Evolutionary conservation across 1,140 invertebrate genomes (phyloP).

Genomic region (Nasonia giraulti): DNA sequence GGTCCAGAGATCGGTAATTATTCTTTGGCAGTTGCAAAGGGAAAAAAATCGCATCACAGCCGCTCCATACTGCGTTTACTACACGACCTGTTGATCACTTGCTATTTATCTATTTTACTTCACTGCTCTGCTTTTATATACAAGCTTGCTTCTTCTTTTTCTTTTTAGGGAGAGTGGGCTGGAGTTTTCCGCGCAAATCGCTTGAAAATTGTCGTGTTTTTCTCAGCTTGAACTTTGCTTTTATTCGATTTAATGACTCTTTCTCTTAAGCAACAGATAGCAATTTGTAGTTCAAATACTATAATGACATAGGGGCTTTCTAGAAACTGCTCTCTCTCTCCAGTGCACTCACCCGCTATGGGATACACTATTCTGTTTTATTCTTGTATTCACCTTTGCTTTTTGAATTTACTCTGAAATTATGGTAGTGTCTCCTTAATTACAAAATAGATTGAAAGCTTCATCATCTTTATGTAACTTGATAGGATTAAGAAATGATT

Average conservation of each 20-base stretch:
- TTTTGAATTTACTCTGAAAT: not conserved
- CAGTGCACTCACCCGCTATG: not conserved
- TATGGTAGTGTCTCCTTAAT: not conserved
- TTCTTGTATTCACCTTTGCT: not conserved
- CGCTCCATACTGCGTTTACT: conserved; percentile 49
- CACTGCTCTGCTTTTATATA: not conserved
- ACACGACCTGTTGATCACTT: conserved; percentile 27
- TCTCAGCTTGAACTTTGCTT: not conserved
- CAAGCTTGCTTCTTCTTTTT: conserved; percentile 1
- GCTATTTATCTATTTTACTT: not conserved
- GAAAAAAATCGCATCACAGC: conserved; percentile 50
- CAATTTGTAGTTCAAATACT: not conserved
- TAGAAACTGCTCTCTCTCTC: not conserved
- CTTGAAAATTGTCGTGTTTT: not conserved
- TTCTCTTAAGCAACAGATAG: not conserved
- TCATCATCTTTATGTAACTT: not conserved
- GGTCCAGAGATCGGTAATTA: conserved; percentile 80
- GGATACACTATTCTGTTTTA: not conserved
- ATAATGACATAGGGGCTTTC: not conserved
- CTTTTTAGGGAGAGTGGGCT: conserved; percentile 11
- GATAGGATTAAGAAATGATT: not conserved
- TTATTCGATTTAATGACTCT: not conserved
- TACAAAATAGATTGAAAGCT: not conserved
- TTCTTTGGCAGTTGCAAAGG: conserved; percentile 52
- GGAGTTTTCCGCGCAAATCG: not conserved